Conservation (phyloP, 2,888 invertebrate species). For the Microplitis manilae region DNA sequence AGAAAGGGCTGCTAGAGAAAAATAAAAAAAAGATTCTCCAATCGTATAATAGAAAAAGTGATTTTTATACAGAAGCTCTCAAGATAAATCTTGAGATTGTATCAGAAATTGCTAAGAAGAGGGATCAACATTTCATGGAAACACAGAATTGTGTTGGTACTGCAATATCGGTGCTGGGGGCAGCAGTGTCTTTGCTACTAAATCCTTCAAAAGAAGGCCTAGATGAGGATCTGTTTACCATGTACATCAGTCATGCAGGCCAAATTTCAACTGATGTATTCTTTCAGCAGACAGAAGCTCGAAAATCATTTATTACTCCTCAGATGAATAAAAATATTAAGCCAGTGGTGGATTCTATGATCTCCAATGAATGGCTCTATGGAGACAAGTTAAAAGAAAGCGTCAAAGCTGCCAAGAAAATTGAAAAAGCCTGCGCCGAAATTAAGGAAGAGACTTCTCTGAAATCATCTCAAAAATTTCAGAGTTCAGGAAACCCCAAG, state of each 20-base stretch:
- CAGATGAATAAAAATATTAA: slow-evolving; percentile 37
- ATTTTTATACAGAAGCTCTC: slow-evolving; percentile 37
- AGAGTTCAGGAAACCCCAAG: slow-evolving; percentile 39
- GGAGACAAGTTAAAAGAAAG: background rate
- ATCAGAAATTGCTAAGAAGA: slow-evolving; percentile 36
- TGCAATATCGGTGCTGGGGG: slow-evolving; percentile 32
- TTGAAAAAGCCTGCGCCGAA: no score
- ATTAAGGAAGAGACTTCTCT: no score
- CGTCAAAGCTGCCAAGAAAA: no score
- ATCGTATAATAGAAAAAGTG: slow-evolving; percentile 36
- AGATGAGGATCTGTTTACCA: slow-evolving; percentile 32
- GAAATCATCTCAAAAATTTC: no score
- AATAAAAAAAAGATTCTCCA: slow-evolving; percentile 34
- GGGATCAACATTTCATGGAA: slow-evolving; percentile 40
- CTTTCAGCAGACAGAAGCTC: slow-evolving; percentile 29
- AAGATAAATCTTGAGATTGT: slow-evolving; percentile 40
- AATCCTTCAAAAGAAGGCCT: slow-evolving; percentile 33
- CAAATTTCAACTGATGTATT: slow-evolving; percentile 33
- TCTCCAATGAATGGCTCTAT: slow-evolving; percentile 41
- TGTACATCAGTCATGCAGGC: slow-evolving; percentile 34
- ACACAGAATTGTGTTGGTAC: slow-evolving; percentile 40
- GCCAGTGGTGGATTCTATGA: slow-evolving; percentile 30
- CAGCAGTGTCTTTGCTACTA: slow-evolving; percentile 38
- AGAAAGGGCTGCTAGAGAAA: slow-evolving; percentile 51
- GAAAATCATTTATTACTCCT: slow-evolving; percentile 36